These are phyloP conservation scores for Conus canariensis DNA, from an alignment of 2,888 invertebrate species.

Conservation along the genomic window DNA sequence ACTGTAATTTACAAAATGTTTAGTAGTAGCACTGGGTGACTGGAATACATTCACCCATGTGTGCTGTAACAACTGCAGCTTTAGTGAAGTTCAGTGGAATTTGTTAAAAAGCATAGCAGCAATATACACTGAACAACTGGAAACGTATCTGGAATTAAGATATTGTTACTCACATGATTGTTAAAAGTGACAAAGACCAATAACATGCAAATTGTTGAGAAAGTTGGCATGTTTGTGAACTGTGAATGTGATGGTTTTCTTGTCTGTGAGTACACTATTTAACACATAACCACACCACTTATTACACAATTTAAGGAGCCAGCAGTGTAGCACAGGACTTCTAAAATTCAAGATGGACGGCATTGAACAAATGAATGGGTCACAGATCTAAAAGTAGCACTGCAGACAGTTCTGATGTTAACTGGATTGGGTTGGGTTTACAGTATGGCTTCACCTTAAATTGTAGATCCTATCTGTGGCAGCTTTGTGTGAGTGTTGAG, in stretches of 20 bases:
- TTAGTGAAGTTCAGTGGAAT: too few species aligned
- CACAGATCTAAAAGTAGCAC: neutral
- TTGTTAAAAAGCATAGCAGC: too few species aligned
- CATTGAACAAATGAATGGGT: slow-evolving; percentile 4
- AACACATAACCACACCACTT: neutral
- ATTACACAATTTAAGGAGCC: neutral
- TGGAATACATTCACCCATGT: too few species aligned
- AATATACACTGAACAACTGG: too few species aligned
- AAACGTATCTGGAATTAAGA: too few species aligned
- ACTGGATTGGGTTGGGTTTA: neutral
- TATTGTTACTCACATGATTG: too few species aligned
- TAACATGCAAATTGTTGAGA: too few species aligned
- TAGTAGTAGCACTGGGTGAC: too few species aligned
- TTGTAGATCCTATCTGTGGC: slow-evolving; percentile 76
- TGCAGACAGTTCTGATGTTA: neutral
- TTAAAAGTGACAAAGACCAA: too few species aligned
- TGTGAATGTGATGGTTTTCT: neutral
- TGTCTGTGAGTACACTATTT: neutral
- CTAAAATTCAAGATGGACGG: slow-evolving; percentile 42
- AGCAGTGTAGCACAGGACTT: slow-evolving; percentile 22
- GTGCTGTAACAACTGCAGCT: too few species aligned
- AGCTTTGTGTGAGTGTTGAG: slow-evolving; percentile 75
- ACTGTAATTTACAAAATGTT: too few species aligned
- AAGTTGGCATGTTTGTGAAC: too few species aligned
- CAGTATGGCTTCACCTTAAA: slow-evolving; percentile 30